A percentile compares a stretch with the other conserved stretches of the same genome.
Conservation (phyloP, 2,888 invertebrate genomes). For the Tipula lateralis region DNA sequence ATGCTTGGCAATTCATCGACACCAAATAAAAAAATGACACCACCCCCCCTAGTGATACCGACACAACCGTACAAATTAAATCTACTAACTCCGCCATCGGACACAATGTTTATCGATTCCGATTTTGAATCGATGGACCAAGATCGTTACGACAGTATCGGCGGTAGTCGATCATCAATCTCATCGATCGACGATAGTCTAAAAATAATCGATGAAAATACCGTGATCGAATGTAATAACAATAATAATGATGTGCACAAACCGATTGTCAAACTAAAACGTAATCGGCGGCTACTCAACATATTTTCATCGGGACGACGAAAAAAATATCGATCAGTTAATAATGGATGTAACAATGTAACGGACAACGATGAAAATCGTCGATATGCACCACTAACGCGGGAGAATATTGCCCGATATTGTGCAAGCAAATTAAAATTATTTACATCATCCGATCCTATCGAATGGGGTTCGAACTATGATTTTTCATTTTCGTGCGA, state of each 20-base stretch:
- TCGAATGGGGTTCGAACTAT: constrained; percentile 33
- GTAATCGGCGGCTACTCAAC: constrained; percentile 12
- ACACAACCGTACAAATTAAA: not conserved
- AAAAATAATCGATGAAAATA: not conserved
- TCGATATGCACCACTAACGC: not conserved
- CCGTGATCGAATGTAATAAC: not conserved
- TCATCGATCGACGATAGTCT: not conserved
- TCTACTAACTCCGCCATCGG: constrained; percentile 31
- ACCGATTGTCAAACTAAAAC: not conserved
- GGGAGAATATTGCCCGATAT: not conserved
- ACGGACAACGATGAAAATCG: not conserved
- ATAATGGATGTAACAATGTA: not conserved
- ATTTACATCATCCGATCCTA: not conserved
- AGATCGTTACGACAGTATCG: constrained; percentile 31
- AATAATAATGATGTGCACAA: not conserved
- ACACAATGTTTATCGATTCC: constrained; percentile 35
- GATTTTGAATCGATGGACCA: constrained; percentile 39
- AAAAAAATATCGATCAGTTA: not conserved
- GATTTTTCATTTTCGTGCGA: constrained; percentile 34
- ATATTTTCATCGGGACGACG: not conserved
- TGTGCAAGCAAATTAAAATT: not conserved
- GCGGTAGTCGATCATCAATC: not conserved
- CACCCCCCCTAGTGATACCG: not conserved
- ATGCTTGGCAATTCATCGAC: constrained; percentile 27
- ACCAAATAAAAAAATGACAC: constrained; percentile 25